These are phyloP conservation scores for Gandaritis pyraliata DNA, from an alignment of 2,888 invertebrate genomes.

Conservation along the genomic window DNA sequence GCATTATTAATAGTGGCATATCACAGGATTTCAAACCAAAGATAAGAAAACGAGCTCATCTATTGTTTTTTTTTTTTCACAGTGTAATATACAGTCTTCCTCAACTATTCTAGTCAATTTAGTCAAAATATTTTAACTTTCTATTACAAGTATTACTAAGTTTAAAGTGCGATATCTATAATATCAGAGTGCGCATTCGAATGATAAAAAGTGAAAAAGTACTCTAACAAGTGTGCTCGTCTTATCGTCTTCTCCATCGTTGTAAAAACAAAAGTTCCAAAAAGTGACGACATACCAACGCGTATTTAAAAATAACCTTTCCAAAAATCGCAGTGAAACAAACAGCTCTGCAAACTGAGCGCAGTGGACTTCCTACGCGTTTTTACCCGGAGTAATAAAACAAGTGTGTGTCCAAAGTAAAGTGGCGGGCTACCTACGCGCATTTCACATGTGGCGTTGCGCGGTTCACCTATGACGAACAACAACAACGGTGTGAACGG, in stretches of 20 bases:
- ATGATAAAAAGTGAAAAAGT: neutral
- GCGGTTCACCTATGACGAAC: slow-evolving; percentile 84
- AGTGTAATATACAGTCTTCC: slow-evolving; percentile 47
- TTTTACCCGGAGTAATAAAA: neutral
- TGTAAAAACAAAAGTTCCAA: neutral
- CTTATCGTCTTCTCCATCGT: too few species aligned
- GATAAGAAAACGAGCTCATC: neutral
- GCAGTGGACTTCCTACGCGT: slow-evolving; percentile 1
- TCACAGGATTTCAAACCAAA: slow-evolving; percentile 20
- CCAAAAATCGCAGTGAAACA: neutral
- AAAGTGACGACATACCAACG: neutral
- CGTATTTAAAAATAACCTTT: neutral
- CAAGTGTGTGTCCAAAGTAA: slow-evolving; percentile 8
- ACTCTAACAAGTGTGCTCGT: neutral
- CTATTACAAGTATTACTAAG: neutral
- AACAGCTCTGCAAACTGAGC: neutral
- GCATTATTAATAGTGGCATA: neutral
- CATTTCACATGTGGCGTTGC: slow-evolving; percentile 53
- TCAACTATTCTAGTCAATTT: slow-evolving; percentile 51
- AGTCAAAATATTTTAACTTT: slow-evolving; percentile 37
- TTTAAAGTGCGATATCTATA: slow-evolving; percentile 27
- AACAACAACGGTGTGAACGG: slow-evolving; percentile 86
- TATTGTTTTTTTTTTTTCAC: slow-evolving; percentile 12
- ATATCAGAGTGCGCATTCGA: neutral
- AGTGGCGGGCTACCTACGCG: slow-evolving; percentile 50